A percentile compares a stretch with the other conserved stretches of the same genome.
Conservation (phyloP, 2,797 vertebrate species). For the Cyprinodon diabolis region DNA sequence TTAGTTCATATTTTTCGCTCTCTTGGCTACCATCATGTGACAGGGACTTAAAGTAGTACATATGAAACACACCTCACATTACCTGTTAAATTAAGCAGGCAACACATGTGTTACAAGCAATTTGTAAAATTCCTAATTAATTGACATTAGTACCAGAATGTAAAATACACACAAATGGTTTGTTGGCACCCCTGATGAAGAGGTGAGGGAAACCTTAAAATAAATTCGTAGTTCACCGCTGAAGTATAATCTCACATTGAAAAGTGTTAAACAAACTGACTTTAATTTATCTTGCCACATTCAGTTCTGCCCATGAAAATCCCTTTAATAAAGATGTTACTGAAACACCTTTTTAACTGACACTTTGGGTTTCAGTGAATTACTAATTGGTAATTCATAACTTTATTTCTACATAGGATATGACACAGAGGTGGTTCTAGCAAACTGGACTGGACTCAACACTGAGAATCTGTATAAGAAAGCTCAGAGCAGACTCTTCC, state of each 20-base stretch:
- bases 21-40: not conserved
- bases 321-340: too few relatives aligned
- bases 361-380: not conserved
- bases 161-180: not conserved
- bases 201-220: not conserved
- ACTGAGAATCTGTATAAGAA: too few relatives aligned
- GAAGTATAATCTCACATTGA: too few relatives aligned
- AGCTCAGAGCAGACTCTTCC: too few relatives aligned
- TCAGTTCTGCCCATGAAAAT: too few relatives aligned
- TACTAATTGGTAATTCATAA: not conserved
- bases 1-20: not conserved
- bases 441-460: too few relatives aligned
- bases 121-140: not conserved
- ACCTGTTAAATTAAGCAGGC: not conserved
- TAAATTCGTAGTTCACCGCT: too few relatives aligned
- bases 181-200: not conserved
- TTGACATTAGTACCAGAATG: not conserved
- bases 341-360: not conserved
- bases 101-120: not conserved
- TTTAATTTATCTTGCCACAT: too few relatives aligned
- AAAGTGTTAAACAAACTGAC: too few relatives aligned
- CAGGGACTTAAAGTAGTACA: not conserved
- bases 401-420: not conserved
- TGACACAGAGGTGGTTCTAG: not conserved
- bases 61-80: not conserved